Percentiles rank a stretch among this genome's conserved stretches.
Evolutionary conservation across 35 echinoderm and acorn worm genomes (phyloP).

Genomic region (Heliocidaris erythrogramma): DNA sequence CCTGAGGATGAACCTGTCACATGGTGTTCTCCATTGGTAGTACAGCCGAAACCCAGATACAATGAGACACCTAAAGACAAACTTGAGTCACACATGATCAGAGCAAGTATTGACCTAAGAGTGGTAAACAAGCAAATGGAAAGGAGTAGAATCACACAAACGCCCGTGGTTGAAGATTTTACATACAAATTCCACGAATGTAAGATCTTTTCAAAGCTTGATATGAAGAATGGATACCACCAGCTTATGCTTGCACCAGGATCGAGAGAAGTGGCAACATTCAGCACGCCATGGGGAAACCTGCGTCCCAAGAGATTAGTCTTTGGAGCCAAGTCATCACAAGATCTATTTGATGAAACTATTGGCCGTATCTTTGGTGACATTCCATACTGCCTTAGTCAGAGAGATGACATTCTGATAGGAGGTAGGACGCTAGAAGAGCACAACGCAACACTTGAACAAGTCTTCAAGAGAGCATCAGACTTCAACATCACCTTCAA

Average conservation of each 20-base stretch:
- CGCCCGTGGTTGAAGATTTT: slow-evolving; percentile 73
- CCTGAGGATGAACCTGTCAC: slow-evolving; percentile 61
- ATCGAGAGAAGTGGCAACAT: slow-evolving; percentile 48
- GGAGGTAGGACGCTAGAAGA: slow-evolving; percentile 68
- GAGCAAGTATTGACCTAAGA: slow-evolving; percentile 63
- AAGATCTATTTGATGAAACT: slow-evolving; percentile 67
- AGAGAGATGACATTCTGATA: slow-evolving; percentile 63
- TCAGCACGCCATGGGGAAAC: slow-evolving; percentile 43
- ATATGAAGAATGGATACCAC: slow-evolving; percentile 69
- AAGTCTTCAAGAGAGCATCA: slow-evolving; percentile 56
- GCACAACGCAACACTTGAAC: slow-evolving; percentile 57
- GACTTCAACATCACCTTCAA: slow-evolving; percentile 67
- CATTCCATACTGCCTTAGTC: slow-evolving; percentile 64
- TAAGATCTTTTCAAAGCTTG: slow-evolving; percentile 69
- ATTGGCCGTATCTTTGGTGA: slow-evolving; percentile 68
- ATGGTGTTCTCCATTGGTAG: slow-evolving; percentile 75
- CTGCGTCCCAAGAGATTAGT: neutral
- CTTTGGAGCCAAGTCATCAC: slow-evolving; percentile 13
- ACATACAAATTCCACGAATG: slow-evolving; percentile 64
- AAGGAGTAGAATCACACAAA: slow-evolving; percentile 62
- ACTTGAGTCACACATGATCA: slow-evolving; percentile 63
- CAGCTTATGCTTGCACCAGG: slow-evolving; percentile 60
- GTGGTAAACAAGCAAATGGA: slow-evolving; percentile 72
- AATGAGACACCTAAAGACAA: slow-evolving; percentile 51
- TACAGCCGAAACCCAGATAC: slow-evolving; percentile 60